phyloP scores from a whole-genome alignment of 2,797 vertebrate species.

The Scomberomorus guttatus region DNA sequence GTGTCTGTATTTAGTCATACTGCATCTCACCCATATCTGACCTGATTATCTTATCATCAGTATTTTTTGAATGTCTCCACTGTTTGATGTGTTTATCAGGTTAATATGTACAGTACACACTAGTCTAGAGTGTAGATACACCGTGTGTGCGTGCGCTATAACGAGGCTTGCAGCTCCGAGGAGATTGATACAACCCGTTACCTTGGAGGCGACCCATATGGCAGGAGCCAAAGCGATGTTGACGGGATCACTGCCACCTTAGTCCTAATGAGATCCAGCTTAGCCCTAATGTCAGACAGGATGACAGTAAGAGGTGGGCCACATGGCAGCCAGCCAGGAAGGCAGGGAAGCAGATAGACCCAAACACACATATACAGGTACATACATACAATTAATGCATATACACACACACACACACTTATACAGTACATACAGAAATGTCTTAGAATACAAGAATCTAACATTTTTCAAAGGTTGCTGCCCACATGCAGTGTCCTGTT shows the following conservation, averaged over 20 bases:
- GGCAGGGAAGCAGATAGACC: conserved; percentile 57
- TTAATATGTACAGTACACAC: conserved; percentile 38
- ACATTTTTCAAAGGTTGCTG: conserved; percentile 27
- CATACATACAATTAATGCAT: conserved; percentile 43
- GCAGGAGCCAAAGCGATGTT: conserved; percentile 82
- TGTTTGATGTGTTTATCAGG: conserved; percentile 58
- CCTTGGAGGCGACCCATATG: conserved; percentile 84
- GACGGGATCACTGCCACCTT: conserved; percentile 86
- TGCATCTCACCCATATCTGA: conserved; percentile 19
- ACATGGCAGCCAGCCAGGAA: conserved; percentile 76
- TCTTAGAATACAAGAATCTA: conserved; percentile 30
- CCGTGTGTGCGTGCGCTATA: conserved; percentile 58
- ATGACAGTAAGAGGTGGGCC: conserved; percentile 85
- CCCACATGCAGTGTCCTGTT: conserved; percentile 48
- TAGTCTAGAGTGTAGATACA: conserved; percentile 52
- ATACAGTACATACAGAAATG: conserved; percentile 6
- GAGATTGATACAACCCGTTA: conserved; percentile 78
- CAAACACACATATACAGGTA: conserved; percentile 68
- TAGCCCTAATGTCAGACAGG: conserved; percentile 85
- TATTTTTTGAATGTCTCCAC: conserved; percentile 24
- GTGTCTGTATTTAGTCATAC: conserved; percentile 33
- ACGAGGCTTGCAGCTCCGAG: conserved; percentile 69
- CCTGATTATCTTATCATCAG: conserved; percentile 40
- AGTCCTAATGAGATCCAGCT: conserved; percentile 88
- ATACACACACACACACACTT: conserved; percentile 9